Evolutionary conservation across 2,888 invertebrate genomes (phyloP).

Genomic region (Notocelia uddmanniana): DNA sequence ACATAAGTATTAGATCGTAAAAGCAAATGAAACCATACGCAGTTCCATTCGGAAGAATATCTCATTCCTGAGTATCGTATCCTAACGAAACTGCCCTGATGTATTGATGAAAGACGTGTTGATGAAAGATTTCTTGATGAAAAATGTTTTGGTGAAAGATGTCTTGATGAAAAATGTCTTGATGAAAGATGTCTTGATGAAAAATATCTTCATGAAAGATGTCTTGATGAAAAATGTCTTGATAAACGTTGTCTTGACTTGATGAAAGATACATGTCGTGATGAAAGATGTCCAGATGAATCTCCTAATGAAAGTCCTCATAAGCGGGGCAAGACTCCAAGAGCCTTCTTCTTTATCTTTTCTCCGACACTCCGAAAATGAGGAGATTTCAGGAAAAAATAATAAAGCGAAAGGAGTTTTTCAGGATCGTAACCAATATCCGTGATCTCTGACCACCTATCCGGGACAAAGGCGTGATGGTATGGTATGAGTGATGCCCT

Average conservation of each 20-base stretch:
- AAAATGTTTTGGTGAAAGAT: conserved; percentile 4
- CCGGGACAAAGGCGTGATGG: too few relatives aligned
- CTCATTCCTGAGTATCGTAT: neutral
- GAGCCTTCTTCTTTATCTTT: too few relatives aligned
- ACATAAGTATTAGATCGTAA: neutral
- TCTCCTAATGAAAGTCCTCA: too few relatives aligned
- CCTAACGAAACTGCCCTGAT: neutral
- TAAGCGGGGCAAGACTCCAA: too few relatives aligned
- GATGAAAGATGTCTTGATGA: conserved; percentile 19
- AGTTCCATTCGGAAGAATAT: neutral
- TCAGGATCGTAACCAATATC: too few relatives aligned
- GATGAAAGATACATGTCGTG: neutral
- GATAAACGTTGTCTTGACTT: neutral
- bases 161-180: neutral
- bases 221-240: too few relatives aligned
- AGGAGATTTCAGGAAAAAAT: too few relatives aligned
- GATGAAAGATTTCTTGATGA: conserved; percentile 3
- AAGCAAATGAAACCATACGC: neutral
- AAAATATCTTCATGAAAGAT: neutral
- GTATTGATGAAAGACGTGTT: neutral
- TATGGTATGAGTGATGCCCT: neutral
- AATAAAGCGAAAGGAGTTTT: too few relatives aligned
- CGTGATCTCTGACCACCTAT: too few relatives aligned
- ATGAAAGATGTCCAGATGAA: conserved; percentile 19
- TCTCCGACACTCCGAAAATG: too few relatives aligned